These are phyloP conservation scores for Deilephila elpenor DNA, from an alignment of 2,888 invertebrate genomes.

Conservation along the genomic window DNA sequence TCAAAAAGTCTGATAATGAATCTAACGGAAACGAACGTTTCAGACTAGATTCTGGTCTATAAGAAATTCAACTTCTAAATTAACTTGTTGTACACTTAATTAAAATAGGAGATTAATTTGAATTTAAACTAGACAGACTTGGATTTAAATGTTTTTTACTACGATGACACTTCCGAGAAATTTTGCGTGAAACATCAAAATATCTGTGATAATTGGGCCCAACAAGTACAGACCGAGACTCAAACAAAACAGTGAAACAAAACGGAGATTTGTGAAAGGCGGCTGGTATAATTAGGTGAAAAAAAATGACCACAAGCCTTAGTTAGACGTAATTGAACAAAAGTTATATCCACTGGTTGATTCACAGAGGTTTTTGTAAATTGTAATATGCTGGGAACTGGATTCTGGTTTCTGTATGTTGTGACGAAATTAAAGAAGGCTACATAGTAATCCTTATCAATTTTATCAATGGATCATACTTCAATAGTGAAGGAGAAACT, in stretches of 20 bases:
- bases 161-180: no score
- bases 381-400: no score
- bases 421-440: no score
- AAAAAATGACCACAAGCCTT: background rate
- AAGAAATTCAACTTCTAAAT: background rate
- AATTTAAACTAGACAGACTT: background rate
- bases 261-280: slow-evolving; percentile 3
- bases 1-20: slow-evolving; percentile 10
- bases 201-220: background rate
- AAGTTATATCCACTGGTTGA: background rate
- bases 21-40: background rate
- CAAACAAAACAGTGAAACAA: background rate
- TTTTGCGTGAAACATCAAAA: background rate
- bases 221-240: background rate
- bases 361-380: background rate
- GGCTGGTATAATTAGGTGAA: background rate
- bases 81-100: background rate
- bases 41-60: background rate
- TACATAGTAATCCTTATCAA: no score
- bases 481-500: no score
- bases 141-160: background rate
- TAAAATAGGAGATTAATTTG: background rate
- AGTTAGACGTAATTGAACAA: background rate
- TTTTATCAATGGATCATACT: no score
- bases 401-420: no score